Percentiles rank a stretch among this genome's conserved stretches.
Conservation (phyloP, 2,797 vertebrate genomes). For the Mallotus villosus region DNA sequence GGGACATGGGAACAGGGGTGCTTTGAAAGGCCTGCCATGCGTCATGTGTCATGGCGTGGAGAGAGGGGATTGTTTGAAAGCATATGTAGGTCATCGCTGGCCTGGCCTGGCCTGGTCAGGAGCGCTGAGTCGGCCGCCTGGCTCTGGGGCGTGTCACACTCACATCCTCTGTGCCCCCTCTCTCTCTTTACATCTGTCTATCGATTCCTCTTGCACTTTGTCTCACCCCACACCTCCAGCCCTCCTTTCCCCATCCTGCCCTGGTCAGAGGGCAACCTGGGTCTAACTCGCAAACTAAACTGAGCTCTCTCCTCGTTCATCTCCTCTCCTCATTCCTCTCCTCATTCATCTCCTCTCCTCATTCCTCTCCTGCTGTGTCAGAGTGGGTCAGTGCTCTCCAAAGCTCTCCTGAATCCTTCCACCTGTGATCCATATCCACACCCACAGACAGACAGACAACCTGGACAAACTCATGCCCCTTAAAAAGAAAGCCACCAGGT, state of each 20-base stretch:
- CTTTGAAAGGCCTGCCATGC: conserved; percentile 42
- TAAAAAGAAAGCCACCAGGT: background rate
- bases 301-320: background rate
- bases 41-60: conserved; percentile 34
- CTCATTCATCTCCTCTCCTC: no score
- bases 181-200: conserved; percentile 21
- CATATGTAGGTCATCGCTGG: conserved; percentile 57
- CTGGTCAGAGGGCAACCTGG: no score
- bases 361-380: background rate
- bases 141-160: background rate
- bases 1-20: background rate
- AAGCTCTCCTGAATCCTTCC: background rate
- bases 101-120: conserved; percentile 2
- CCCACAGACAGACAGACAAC: background rate
- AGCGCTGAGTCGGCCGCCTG: conserved; percentile 11
- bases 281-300: no score
- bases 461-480: no score
- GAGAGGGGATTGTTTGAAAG: conserved; percentile 9
- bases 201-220: conserved; percentile 10
- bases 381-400: background rate
- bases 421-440: background rate
- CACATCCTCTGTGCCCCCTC: background rate
- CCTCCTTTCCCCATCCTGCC: background rate
- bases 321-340: background rate
- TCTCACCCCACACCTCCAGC: background rate